Percentiles rank a stretch among this genome's conserved stretches.
phyloP scores from a whole-genome alignment of 2,888 invertebrate genomes.

The Hypolimnas misippus region DNA sequence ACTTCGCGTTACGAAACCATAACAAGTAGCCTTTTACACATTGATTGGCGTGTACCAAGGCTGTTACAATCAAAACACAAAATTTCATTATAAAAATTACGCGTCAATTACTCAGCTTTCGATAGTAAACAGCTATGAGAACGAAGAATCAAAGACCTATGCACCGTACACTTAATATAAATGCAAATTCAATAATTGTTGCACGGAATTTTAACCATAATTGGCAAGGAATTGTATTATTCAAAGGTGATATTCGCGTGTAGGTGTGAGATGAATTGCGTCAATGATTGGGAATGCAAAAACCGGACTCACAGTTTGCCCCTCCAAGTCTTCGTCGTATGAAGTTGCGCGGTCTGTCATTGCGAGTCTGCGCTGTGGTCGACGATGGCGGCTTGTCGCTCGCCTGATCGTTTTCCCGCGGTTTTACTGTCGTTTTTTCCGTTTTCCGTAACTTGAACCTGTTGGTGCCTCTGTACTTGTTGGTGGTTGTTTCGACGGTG shows the following conservation, averaged over 20 bases:
- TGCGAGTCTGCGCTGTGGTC: constrained; percentile 61
- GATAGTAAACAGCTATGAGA: constrained; percentile 34
- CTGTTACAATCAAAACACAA: constrained; percentile 5
- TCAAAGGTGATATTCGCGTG: constrained; percentile 41
- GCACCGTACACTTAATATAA: constrained; percentile 21
- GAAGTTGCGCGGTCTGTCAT: constrained; percentile 72
- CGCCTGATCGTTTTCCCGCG: constrained; percentile 56
- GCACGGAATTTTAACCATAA: constrained; percentile 16
- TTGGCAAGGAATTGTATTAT: constrained; percentile 10
- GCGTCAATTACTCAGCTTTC: constrained; percentile 31
- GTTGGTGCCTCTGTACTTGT: constrained; percentile 57
- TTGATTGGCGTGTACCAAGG: constrained; percentile 30
- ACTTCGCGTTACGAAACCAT: constrained; percentile 31
- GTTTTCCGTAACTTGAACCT: constrained; percentile 57
- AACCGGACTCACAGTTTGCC: constrained; percentile 76
- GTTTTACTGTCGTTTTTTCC: constrained; percentile 48
- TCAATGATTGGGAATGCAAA: constrained; percentile 40
- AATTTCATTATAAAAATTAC: constrained; percentile 23
- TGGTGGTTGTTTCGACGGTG: constrained; percentile 57
- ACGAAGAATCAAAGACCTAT: constrained; percentile 28
- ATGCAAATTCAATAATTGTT: constrained; percentile 5
- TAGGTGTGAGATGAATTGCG: constrained; percentile 32
- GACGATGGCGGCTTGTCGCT: constrained; percentile 67
- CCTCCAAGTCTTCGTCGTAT: constrained; percentile 67
- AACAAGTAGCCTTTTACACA: constrained; percentile 27